Evolutionary conservation across 2,113 vertebrate species (phyloP).

Genomic region (Pseudois nayaur): DNA sequence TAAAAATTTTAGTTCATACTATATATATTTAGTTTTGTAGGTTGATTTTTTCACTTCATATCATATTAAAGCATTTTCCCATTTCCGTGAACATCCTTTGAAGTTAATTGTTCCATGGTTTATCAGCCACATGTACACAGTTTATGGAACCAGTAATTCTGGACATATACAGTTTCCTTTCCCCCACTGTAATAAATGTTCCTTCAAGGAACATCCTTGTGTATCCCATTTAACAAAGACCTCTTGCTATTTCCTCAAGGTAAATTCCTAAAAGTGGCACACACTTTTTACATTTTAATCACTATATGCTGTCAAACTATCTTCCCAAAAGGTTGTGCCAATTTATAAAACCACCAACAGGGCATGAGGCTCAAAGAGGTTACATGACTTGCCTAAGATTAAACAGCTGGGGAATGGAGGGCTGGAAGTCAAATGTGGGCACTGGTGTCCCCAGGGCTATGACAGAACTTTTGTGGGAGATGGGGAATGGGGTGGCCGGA

Average conservation of each 20-base stretch:
- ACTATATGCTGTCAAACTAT: background rate
- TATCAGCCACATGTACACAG: background rate
- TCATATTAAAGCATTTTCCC: background rate
- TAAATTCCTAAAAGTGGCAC: background rate
- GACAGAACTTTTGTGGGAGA: background rate
- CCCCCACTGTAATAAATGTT: background rate
- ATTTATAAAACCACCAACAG: conserved; percentile 39
- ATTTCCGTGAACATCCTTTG: background rate
- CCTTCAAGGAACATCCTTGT: background rate
- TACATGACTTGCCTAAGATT: conserved; percentile 9
- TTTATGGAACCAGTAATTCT: background rate
- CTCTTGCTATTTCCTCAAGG: background rate
- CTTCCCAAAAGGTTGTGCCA: conserved; percentile 19
- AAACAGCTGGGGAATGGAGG: background rate
- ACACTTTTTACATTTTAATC: conserved; percentile 21
- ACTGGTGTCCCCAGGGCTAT: background rate
- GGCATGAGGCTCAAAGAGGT: background rate
- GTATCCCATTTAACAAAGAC: background rate
- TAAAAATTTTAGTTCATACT: conserved; percentile 19
- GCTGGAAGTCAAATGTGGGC: background rate
- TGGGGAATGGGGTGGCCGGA: background rate
- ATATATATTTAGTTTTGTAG: background rate
- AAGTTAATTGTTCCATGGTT: background rate
- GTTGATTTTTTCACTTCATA: conserved; percentile 3
- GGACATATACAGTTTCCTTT: background rate